Evolutionary conservation across 2,888 invertebrate genomes (phyloP).

Genomic region (Apotomis turbidana): DNA sequence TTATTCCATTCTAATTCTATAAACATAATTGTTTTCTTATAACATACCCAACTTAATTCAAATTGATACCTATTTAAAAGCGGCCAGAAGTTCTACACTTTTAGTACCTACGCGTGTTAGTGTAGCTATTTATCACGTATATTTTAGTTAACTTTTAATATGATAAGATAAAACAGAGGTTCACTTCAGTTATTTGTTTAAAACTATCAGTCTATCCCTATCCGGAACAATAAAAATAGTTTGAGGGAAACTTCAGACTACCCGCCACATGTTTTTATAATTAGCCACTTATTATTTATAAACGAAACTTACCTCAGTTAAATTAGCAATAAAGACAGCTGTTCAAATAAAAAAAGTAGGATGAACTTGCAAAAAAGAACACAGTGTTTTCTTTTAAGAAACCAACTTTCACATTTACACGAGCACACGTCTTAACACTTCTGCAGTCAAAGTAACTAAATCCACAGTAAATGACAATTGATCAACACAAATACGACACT

Average conservation of each 20-base stretch:
- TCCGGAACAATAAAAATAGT: not conserved
- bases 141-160: no score
- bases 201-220: not conserved
- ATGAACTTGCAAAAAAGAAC: constrained; percentile 50
- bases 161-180: no score
- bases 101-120: no score
- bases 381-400: constrained; percentile 56
- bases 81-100: no score
- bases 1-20: no score
- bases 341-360: constrained; percentile 47
- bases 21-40: no score
- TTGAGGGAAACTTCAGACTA: constrained; percentile 30
- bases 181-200: no score
- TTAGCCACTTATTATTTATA: constrained; percentile 21
- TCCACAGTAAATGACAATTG: constrained; percentile 5
- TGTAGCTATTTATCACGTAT: no score
- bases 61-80: no score
- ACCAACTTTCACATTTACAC: constrained; percentile 42
- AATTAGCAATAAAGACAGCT: constrained; percentile 47
- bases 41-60: no score
- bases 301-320: constrained; percentile 32
- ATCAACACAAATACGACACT: constrained; percentile 16
- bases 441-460: constrained; percentile 14
- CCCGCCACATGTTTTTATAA: constrained; percentile 15
- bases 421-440: constrained; percentile 37